phyloP scores from a whole-genome alignment of 1,140 invertebrate species.

The Drosophila mauritiana region DNA sequence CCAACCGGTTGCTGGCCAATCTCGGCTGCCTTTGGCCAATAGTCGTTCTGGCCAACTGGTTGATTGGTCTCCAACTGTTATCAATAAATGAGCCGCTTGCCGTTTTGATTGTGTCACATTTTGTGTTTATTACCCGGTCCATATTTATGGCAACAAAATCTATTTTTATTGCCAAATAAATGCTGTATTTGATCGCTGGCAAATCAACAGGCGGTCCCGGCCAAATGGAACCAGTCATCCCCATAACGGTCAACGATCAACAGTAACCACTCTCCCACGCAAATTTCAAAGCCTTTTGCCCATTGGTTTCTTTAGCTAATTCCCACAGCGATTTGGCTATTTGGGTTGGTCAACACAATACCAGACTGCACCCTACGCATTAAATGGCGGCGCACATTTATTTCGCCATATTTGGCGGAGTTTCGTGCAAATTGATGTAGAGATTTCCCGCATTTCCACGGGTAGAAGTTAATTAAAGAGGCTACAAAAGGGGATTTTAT shows the following conservation, averaged over 20 bases:
- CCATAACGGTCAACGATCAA: slow-evolving; percentile 21
- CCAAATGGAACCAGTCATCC: slow-evolving; percentile 45
- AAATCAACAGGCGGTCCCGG: slow-evolving; percentile 46
- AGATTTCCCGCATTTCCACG: slow-evolving; percentile 29
- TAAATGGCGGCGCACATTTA: slow-evolving; percentile 24
- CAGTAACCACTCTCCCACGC: slow-evolving; percentile 32
- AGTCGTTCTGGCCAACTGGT: slow-evolving; percentile 35
- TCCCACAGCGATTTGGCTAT: slow-evolving; percentile 36
- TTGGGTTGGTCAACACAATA: slow-evolving; percentile 25
- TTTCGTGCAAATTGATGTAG: slow-evolving; percentile 44
- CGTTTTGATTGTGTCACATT: slow-evolving; percentile 75
- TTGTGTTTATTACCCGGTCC: slow-evolving; percentile 56
- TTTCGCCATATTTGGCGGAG: slow-evolving; percentile 27
- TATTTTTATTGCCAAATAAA: slow-evolving; percentile 73
- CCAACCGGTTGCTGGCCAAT: slow-evolving; percentile 43
- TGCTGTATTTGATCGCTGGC: slow-evolving; percentile 52
- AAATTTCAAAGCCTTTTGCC: slow-evolving; percentile 18
- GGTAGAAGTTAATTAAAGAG: slow-evolving; percentile 39
- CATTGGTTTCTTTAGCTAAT: slow-evolving; percentile 27
- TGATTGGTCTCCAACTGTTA: slow-evolving; percentile 68
- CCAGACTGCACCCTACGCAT: slow-evolving; percentile 38
- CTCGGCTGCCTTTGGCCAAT: slow-evolving; percentile 19
- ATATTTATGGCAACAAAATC: slow-evolving; percentile 70
- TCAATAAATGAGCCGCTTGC: slow-evolving; percentile 67
- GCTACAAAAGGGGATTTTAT: slow-evolving; percentile 9